A percentile compares a stretch with the other conserved stretches of the same genome.
phyloP scores from a whole-genome alignment of 1,140 invertebrate genomes.

The Ditylenchus dipsaci region DNA sequence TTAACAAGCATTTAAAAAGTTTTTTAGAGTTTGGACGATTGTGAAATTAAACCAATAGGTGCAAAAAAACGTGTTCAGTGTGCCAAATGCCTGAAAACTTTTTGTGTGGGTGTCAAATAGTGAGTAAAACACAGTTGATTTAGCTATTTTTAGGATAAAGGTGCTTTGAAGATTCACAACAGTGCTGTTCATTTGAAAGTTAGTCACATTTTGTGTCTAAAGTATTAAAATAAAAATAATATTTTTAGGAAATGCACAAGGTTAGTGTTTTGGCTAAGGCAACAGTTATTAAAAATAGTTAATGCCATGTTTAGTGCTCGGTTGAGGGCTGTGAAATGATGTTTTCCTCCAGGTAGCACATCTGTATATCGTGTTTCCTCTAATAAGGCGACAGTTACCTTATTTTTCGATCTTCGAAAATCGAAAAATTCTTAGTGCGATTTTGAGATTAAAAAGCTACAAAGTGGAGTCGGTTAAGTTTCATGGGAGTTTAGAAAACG shows the following conservation, averaged over 20 bases:
- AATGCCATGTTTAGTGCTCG: conserved; percentile 66
- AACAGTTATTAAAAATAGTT: background rate
- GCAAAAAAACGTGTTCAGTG: conserved; percentile 75
- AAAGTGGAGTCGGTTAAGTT: too few species aligned
- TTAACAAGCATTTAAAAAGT: background rate
- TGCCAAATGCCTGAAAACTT: conserved; percentile 72
- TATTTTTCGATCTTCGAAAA: too few species aligned
- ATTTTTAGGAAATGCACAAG: background rate
- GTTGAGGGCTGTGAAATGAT: conserved; percentile 99
- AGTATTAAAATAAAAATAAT: background rate
- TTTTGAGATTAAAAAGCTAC: too few species aligned
- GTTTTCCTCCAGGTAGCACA: conserved; percentile 65
- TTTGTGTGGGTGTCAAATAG: background rate
- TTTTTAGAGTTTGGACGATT: background rate
- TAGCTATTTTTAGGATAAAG: conserved; percentile 90
- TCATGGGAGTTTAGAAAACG: too few species aligned
- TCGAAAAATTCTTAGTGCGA: too few species aligned
- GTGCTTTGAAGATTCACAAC: conserved; percentile 82
- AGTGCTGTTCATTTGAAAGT: conserved; percentile 91
- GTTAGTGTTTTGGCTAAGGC: background rate
- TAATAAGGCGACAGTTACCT: too few species aligned
- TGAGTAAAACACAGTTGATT: too few species aligned
- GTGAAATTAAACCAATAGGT: background rate
- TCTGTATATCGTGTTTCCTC: background rate
- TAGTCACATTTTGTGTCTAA: conserved; percentile 65